Percentiles rank a stretch among this genome's conserved stretches.
These are phyloP conservation scores for Notarius quadriscutis DNA, from an alignment of 2,113 vertebrate genomes.

Conservation along the genomic window DNA sequence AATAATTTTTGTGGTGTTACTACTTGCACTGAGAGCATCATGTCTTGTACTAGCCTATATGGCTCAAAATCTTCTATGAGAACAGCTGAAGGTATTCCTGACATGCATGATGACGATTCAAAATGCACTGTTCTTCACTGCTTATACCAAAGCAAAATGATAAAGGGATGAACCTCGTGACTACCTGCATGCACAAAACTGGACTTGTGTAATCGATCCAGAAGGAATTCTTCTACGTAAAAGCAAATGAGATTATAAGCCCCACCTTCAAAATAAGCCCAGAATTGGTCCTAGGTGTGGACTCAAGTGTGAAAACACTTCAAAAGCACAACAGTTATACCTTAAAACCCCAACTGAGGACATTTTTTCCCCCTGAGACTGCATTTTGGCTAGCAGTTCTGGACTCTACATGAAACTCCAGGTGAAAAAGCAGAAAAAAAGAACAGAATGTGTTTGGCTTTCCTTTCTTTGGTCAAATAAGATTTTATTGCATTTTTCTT, in stretches of 20 bases:
- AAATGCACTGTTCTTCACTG: background rate
- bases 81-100: too few species aligned
- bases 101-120: background rate
- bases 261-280: background rate
- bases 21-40: too few species aligned
- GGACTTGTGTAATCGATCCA: background rate
- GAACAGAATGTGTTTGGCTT: constrained; percentile 32
- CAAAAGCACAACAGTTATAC: background rate
- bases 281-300: background rate
- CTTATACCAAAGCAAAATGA: background rate
- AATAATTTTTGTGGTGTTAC: too few species aligned
- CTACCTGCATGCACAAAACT: background rate
- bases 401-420: background rate
- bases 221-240: background rate
- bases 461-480: constrained; percentile 29
- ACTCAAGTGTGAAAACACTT: background rate
- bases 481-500: constrained; percentile 53
- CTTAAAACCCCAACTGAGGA: background rate
- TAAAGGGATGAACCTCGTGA: background rate
- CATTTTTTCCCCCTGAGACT: background rate
- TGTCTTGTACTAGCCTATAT: too few species aligned
- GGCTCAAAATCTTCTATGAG: too few species aligned
- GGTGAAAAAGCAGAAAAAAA: background rate
- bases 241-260: background rate
- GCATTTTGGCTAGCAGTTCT: background rate